Evolutionary conservation across 2,888 invertebrate species (phyloP).

Genomic region (Omphaloscelis lunosa): DNA sequence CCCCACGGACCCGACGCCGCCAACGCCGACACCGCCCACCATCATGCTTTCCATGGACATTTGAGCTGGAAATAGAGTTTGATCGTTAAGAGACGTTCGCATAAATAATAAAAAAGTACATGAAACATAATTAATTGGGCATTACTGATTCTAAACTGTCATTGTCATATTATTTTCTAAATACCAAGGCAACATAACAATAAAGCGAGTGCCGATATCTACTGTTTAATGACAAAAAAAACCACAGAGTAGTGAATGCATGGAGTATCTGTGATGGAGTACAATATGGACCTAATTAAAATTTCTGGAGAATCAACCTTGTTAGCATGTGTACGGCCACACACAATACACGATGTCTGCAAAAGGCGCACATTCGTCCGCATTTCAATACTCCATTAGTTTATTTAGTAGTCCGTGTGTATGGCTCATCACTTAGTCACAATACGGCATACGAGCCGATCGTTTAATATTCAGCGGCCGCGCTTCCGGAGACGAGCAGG

Average conservation of each 20-base stretch:
- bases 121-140: background rate
- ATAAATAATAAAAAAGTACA: background rate
- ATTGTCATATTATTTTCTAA: background rate
- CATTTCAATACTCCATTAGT: conserved; percentile 32
- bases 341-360: background rate
- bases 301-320: background rate
- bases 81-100: background rate
- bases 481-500: conserved; percentile 76
- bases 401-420: conserved; percentile 37
- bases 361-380: background rate
- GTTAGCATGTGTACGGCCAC: background rate
- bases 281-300: background rate
- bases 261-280: conserved; percentile 32
- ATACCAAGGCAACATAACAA: conserved; percentile 37
- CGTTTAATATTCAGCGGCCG: conserved; percentile 73
- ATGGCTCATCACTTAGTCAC: conserved; percentile 64
- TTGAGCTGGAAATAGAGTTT: conserved; percentile 89
- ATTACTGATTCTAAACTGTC: background rate
- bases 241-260: conserved; percentile 22
- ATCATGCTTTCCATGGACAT: conserved; percentile 94
- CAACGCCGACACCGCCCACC: conserved; percentile 91
- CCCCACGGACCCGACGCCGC: conserved; percentile 92
- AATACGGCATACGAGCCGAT: conserved; percentile 47
- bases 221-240: background rate
- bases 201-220: conserved; percentile 3